Percentiles rank a stretch among this genome's conserved stretches.
Conservation (phyloP, 2,113 vertebrate species). For the Jacana jacana region DNA sequence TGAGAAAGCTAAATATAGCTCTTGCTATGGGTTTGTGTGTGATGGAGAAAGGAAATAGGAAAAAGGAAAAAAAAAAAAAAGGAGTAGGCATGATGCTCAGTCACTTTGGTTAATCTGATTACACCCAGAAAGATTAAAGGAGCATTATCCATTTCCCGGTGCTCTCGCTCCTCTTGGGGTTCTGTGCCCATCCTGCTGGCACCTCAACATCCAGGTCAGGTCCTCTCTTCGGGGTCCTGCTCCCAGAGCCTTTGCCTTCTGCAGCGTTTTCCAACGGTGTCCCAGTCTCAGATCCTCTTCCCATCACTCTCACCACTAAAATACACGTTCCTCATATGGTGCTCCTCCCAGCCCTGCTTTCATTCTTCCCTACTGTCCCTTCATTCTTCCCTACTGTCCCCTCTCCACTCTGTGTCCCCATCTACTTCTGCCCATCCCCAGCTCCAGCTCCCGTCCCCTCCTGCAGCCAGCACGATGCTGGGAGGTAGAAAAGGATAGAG, state of each 20-base stretch:
- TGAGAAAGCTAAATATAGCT: slow-evolving; percentile 36
- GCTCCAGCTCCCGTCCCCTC: background rate
- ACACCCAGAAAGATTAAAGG: background rate
- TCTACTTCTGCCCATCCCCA: background rate
- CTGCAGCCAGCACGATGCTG: fast-evolving
- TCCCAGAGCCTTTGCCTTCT: background rate
- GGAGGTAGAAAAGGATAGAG: background rate
- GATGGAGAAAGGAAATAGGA: background rate
- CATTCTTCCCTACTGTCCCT: background rate
- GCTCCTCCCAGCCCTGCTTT: too few species aligned
- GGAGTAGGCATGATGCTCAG: background rate
- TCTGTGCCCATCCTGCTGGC: background rate
- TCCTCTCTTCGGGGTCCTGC: background rate
- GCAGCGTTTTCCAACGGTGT: fast-evolving
- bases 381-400: fast-evolving
- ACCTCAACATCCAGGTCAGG: background rate
- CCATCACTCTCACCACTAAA: background rate
- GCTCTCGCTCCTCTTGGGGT: fast-evolving
- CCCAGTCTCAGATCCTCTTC: background rate
- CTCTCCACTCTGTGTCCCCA: background rate
- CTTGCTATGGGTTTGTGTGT: background rate
- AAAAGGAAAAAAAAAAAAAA: background rate
- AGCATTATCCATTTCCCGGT: fast-evolving
- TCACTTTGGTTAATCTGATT: background rate
- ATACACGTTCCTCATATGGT: fast-evolving